These are phyloP conservation scores for Python bivittatus DNA, from an alignment of 2,113 vertebrate species.

Conservation along the genomic window DNA sequence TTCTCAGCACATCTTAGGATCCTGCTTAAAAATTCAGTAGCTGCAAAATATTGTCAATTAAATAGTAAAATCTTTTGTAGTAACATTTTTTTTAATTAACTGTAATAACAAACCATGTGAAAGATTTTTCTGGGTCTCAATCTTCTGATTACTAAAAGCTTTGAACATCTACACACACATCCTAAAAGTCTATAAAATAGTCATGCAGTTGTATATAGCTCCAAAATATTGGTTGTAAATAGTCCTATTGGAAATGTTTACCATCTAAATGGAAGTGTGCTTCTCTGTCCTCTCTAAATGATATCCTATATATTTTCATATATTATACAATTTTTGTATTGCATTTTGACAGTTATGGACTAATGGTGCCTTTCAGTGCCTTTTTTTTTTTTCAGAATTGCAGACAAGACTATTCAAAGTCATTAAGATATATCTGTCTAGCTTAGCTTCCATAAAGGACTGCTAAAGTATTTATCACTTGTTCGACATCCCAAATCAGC, in stretches of 20 bases:
- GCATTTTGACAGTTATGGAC: not conserved
- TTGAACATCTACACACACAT: not conserved
- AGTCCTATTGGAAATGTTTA: too few relatives aligned
- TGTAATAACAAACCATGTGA: not conserved
- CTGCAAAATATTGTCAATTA: slow-evolving; percentile 30
- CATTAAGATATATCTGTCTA: slow-evolving; percentile 31
- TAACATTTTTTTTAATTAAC: not conserved
- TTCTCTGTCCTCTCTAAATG: not conserved
- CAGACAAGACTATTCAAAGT: slow-evolving; percentile 8
- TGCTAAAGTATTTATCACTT: slow-evolving; percentile 33
- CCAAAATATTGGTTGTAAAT: too few relatives aligned
- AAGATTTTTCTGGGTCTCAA: not conserved
- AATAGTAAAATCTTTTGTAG: slow-evolving; percentile 27
- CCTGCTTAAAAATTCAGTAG: too few relatives aligned
- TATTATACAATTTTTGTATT: not conserved
- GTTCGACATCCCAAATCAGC: slow-evolving; percentile 16
- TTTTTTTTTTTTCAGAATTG: not conserved
- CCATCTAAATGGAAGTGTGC: too few relatives aligned
- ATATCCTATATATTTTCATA: not conserved
- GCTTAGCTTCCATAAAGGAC: slow-evolving; percentile 8
- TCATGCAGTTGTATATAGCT: not conserved
- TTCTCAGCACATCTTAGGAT: too few relatives aligned
- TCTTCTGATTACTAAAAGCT: not conserved
- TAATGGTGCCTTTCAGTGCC: not conserved
- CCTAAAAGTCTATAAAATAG: not conserved